Conservation (phyloP, 2,797 vertebrate species). For the Limosa lapponica region DNA sequence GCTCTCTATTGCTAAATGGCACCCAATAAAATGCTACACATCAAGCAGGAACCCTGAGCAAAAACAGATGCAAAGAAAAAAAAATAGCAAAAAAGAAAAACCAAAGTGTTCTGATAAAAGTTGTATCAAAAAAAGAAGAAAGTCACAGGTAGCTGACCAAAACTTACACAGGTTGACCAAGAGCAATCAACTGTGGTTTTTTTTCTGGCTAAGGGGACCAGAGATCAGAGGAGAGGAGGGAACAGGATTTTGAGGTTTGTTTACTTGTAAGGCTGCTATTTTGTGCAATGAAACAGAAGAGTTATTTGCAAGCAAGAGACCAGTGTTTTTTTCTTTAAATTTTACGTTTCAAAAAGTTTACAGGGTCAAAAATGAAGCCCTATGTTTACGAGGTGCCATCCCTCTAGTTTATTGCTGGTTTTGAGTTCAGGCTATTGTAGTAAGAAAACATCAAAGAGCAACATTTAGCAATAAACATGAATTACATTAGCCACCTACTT, state of each 20-base stretch:
- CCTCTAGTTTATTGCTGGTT: constrained; percentile 27
- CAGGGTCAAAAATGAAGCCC: neutral
- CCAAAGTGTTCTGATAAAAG: neutral
- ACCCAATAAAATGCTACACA: neutral
- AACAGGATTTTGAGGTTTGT: neutral
- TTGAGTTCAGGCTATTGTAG: constrained; percentile 22
- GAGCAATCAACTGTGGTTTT: neutral
- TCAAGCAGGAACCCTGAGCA: neutral
- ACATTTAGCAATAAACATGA: constrained; percentile 46
- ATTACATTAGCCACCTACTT: neutral
- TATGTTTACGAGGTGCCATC: neutral
- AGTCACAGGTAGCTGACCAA: neutral
- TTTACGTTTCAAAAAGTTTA: neutral
- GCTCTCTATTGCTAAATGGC: neutral
- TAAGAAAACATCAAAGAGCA: constrained; percentile 42
- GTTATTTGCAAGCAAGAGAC: neutral
- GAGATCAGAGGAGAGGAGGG: neutral
- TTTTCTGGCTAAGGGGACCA: neutral
- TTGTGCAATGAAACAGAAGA: neutral
- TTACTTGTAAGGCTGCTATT: constrained; percentile 10
- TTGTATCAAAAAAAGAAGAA: neutral
- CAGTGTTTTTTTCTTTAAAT: neutral
- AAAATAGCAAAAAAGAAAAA: neutral
- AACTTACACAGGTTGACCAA: neutral
- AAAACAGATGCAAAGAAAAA: neutral